Percentiles rank a stretch among this genome's conserved stretches.
Evolutionary conservation across 2,888 invertebrate species (phyloP).

Genomic region (Agapostemon virescens): DNA sequence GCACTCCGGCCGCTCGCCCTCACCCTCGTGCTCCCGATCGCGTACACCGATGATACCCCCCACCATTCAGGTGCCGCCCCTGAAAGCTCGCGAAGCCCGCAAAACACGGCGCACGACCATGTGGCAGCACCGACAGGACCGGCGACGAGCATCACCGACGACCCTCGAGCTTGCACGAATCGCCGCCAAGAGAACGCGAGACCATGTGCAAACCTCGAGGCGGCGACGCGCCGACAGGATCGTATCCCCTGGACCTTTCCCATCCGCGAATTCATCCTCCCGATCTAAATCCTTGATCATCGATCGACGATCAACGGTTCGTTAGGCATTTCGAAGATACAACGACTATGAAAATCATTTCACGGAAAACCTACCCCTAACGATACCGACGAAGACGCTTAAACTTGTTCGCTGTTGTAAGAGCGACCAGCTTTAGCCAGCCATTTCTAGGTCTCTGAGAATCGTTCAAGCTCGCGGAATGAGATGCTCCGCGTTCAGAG

Average conservation of each 20-base stretch:
- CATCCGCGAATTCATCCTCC: background rate
- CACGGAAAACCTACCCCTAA: background rate
- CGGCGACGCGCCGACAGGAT: constrained; percentile 59
- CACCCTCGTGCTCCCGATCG: constrained; percentile 29
- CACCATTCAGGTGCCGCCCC: constrained; percentile 67
- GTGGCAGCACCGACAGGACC: constrained; percentile 76
- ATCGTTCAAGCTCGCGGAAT: background rate
- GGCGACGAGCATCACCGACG: constrained; percentile 53
- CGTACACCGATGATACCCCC: constrained; percentile 42
- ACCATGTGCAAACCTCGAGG: constrained; percentile 72
- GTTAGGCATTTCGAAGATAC: background rate
- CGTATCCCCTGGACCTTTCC: constrained; percentile 15
- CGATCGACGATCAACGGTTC: too few relatives aligned
- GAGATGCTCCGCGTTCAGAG: background rate
- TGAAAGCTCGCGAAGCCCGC: constrained; percentile 66
- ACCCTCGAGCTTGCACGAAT: constrained; percentile 50
- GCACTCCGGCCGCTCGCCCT: constrained; percentile 9
- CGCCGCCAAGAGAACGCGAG: constrained; percentile 55
- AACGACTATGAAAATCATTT: background rate
- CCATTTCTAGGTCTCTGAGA: background rate
- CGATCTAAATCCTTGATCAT: too few relatives aligned
- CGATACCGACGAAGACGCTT: background rate
- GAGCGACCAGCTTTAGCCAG: background rate
- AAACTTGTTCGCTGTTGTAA: background rate
- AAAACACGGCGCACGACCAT: constrained; percentile 70